Base-by-base conservation (phyloP, 2,888 invertebrate species). In the Xanthia icteritia region DNA sequence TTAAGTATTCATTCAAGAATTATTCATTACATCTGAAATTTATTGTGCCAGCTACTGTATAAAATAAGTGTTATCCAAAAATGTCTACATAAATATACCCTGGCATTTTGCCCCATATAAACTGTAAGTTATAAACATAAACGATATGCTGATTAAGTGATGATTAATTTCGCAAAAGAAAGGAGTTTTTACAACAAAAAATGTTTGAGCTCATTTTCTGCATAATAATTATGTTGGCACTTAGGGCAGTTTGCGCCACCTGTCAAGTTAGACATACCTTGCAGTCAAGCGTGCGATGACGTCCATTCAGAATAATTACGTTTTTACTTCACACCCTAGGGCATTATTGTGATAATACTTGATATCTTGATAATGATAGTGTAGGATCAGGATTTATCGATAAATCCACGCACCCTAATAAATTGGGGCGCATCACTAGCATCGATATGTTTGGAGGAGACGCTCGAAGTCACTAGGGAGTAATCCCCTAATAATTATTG, bases 401-500 rank as follows among this genome's bases (percentile, higher is more conserved):
- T 61, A 78, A 64, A 69, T 76, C 67, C 63, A 48, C 61, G 27
- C 54, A 67, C 67, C 65, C 73, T 54, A 69, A 84, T 86, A 76
- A 77, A 82, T 86, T 78, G 73, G 65, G 67, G 73, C 67, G 36
- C 85, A 84, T 87, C 88, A 86, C 87, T 87, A 86, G 51, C 39
- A 72, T 88, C 88, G 88, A 88, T 86, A 88, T 83, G 84, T 84
- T 78, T 77, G 69, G 73, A 67, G 83, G 71, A 84, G 85, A 81
- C 77, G 76, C 77, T 73, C 77, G 67, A 79, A 85, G 73, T 81
- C 91, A 84, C 91, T 79, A 68, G 92, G 90, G 91, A 89, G 85
- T 92, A 87, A 92, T 91, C 90, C 90, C 90, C 90, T 90, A 85
- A 90, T 91, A 90, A 92, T 92, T 89, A 92, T 89, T 87, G 89